Evolutionary conservation across 2,113 vertebrate species (phyloP), one percentile per base, ranked within the genome.

Genomic region (Plectropomus leopardus): DNA sequence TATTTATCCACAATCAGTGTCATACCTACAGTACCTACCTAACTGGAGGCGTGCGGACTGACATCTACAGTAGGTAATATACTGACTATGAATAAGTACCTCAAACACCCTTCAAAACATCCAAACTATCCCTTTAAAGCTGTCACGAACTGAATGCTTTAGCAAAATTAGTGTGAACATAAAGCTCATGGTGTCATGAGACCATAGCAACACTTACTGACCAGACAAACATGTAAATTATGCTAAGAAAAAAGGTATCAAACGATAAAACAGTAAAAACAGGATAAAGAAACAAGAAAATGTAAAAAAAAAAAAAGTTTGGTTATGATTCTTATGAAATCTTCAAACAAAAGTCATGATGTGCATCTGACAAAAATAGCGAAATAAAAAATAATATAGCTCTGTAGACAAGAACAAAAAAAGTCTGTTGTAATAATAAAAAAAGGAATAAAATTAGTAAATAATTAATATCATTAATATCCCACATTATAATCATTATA

Each of bases 371-470:
- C 53, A 79, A 86, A 83, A 80, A 88, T 1, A 23, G 74, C 75
- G 36, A 86, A 77, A 70, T 76, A 75, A 87, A 90, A 88, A 89
- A 83, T 36, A 80, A 70, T 77, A 90, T 58, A 86, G 65, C 89
- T 92, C 80, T 87, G 57, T 82, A 80, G 72, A 87, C 83, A 78
- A 47, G 45, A 80, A 89, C 63, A 76, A 71, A 36, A 82, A 61
- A 34, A 75, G 76, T 83, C 67, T 70, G 78, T n/a, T n/a, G n/a
- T n/a, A n/a, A n/a, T 74, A 68, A 50, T 76, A 82, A 74, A 61
- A 88, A 90, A 87, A 82, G 34, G 48, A 88, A 90, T 87, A 89
- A 79, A 83, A 91, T 89, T 73, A 74, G 80, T 87, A 65, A 71
- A 83, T 90, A 87, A 73, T 90, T 80, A 82, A 63, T 68, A 88